These are phyloP conservation scores for Cabera pusaria DNA, from an alignment of 2,888 invertebrate genomes.

Conservation along the genomic window DNA sequence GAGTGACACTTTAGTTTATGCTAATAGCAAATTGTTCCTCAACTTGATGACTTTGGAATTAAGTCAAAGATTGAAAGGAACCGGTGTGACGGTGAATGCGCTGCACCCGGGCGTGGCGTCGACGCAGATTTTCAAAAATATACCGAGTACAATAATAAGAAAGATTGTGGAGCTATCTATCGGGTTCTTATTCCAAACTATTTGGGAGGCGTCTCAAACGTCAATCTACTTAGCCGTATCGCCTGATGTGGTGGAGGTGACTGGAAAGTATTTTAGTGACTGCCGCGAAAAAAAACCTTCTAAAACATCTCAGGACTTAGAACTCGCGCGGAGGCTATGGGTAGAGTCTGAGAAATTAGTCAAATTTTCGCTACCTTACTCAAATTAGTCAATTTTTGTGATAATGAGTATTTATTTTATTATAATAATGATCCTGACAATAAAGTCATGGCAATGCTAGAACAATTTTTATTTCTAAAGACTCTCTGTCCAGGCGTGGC, in stretches of 20 bases:
- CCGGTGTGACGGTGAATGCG: conserved; percentile 86
- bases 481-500: too few relatives aligned
- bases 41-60: conserved; percentile 86
- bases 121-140: conserved; percentile 86
- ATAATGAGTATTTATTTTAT: conserved; percentile 1
- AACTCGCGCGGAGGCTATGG: conserved; percentile 85
- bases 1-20: conserved; percentile 74
- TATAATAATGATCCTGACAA: conserved; percentile 3
- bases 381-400: not conserved
- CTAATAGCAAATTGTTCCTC: conserved; percentile 85
- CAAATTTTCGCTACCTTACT: conserved; percentile 44
- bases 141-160: conserved; percentile 67
- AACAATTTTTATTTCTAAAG: conserved; percentile 12
- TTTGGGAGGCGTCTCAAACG: conserved; percentile 86
- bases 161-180: conserved; percentile 47
- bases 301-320: conserved; percentile 75
- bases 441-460: conserved; percentile 8
- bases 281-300: conserved; percentile 77
- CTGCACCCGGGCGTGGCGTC: conserved; percentile 88
- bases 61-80: conserved; percentile 81
- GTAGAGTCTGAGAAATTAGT: conserved; percentile 84
- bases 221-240: conserved; percentile 81
- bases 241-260: conserved; percentile 82
- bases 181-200: conserved; percentile 78
- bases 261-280: conserved; percentile 87